A percentile compares a stretch with the other conserved stretches of the same genome.
These are phyloP conservation scores for Eulemur rubriventer DNA, from an alignment of 2,797 vertebrate species.

Conservation along the genomic window DNA sequence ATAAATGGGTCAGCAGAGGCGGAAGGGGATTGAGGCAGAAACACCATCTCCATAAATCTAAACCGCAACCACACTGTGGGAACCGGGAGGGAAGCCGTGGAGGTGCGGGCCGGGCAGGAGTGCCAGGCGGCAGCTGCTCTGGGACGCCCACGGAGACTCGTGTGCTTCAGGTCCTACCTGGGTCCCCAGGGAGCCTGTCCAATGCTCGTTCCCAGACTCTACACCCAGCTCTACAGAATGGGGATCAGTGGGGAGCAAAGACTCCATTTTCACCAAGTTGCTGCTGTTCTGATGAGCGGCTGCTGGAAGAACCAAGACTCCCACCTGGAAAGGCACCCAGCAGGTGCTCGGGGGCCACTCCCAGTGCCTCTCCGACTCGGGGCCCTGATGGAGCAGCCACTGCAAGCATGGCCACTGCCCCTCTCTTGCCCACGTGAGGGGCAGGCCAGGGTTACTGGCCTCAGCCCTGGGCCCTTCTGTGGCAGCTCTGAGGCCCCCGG, in stretches of 20 bases:
- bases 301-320: background rate
- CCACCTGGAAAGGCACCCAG: background rate
- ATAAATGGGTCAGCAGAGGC: background rate
- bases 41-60: background rate
- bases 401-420: background rate
- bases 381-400: background rate
- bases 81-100: background rate
- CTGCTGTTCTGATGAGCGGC: background rate
- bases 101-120: background rate
- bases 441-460: background rate
- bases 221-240: background rate
- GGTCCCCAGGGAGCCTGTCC: background rate
- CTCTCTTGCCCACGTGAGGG: accelerated
- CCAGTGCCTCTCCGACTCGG: background rate
- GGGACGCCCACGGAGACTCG: background rate
- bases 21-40: background rate
- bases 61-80: background rate
- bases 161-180: background rate
- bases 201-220: background rate
- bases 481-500: background rate
- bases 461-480: background rate
- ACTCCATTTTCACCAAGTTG: background rate
- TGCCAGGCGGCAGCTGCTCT: background rate
- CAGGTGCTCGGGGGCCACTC: background rate
- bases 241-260: background rate